phyloP scores from a whole-genome alignment of 2,113 vertebrate species.

The Rhinoderma darwinii region DNA sequence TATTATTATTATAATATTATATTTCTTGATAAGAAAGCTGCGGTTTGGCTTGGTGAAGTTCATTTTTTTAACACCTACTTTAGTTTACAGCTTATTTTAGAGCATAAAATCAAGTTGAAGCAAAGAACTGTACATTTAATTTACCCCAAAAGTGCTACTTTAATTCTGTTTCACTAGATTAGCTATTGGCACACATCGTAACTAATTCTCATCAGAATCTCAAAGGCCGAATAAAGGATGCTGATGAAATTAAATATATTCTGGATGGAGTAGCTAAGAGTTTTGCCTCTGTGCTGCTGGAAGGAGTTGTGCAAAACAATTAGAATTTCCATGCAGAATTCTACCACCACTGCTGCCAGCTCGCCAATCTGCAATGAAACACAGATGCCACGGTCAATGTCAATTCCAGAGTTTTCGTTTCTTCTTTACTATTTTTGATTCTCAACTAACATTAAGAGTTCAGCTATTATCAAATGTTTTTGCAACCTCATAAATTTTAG shows the following conservation, averaged over 20 bases:
- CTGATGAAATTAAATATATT: conserved; percentile 23
- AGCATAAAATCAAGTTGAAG: not conserved
- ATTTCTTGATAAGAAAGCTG: too few species aligned
- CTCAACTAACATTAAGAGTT: conserved; percentile 36
- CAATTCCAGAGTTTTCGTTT: conserved; percentile 11
- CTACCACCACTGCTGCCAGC: not conserved
- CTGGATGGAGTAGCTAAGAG: conserved; percentile 9
- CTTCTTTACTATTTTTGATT: conserved; percentile 23
- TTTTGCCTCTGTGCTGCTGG: conserved; percentile 30
- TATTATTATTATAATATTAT: too few species aligned
- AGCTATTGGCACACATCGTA: conserved; percentile 7
- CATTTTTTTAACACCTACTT: not conserved
- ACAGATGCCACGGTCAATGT: conserved; percentile 13
- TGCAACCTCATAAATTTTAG: conserved; percentile 47
- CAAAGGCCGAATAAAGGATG: conserved; percentile 24
- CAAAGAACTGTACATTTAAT: conserved; percentile 13
- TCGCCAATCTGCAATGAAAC: not conserved
- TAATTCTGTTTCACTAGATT: conserved; percentile 18
- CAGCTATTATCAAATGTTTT: conserved; percentile 30
- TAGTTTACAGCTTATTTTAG: not conserved
- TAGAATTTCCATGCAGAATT: conserved; percentile 15
- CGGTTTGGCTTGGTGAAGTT: not conserved
- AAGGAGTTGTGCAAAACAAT: conserved; percentile 40
- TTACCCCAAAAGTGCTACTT: not conserved
- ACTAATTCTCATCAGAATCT: conserved; percentile 17